These are phyloP conservation scores for Cerceris rybyensis DNA, from an alignment of 2,888 invertebrate genomes.

Conservation along the genomic window DNA sequence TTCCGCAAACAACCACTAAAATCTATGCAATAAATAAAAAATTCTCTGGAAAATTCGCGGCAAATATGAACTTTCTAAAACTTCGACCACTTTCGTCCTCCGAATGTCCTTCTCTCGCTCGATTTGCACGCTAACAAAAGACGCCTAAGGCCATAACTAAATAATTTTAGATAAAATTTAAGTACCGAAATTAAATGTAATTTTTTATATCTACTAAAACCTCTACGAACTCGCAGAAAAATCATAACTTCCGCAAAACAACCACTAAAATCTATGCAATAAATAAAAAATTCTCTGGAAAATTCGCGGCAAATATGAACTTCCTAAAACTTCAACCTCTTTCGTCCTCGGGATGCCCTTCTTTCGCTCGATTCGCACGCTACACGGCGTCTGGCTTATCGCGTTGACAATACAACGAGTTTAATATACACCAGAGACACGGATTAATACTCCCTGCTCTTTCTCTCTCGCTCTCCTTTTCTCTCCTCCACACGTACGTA, in stretches of 20 bases:
- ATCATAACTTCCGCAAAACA: no score
- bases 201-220: no score
- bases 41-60: not conserved
- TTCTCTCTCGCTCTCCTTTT: not conserved
- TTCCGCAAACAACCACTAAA: no score
- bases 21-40: no score
- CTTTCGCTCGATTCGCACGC: constrained; percentile 7
- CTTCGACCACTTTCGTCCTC: not conserved
- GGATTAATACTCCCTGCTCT: constrained; percentile 48
- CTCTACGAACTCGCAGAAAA: no score
- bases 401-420: constrained; percentile 30
- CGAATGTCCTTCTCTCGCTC: constrained; percentile 7
- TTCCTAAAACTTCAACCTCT: not conserved
- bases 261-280: no score
- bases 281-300: not conserved
- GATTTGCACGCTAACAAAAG: not conserved
- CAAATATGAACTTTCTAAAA: no score
- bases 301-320: not conserved
- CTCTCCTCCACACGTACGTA: not conserved
- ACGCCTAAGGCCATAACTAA: no score
- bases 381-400: constrained; percentile 22
- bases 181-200: no score
- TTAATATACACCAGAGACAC: constrained; percentile 8
- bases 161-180: no score
- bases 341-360: not conserved